Conservation (phyloP, 2,888 invertebrate species). For the Rhagonycha lutea region DNA sequence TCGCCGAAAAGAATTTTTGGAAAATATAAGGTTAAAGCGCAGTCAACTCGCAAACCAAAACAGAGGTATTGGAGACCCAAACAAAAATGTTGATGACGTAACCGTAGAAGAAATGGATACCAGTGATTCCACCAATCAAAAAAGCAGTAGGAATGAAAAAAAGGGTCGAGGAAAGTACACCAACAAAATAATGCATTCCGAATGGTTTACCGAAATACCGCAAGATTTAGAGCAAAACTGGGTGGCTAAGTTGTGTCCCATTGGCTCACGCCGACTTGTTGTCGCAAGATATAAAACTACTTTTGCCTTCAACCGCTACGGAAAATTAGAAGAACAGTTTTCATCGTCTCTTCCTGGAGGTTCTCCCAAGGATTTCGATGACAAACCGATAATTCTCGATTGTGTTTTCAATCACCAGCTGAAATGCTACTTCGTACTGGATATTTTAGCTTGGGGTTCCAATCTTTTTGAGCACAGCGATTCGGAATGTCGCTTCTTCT, state of each 20-base stretch:
- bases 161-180: constrained; percentile 23
- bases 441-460: neutral
- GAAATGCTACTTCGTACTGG: neutral
- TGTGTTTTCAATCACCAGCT: neutral
- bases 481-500: neutral
- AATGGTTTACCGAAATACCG: constrained; percentile 91
- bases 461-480: neutral
- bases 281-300: constrained; percentile 75
- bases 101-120: constrained; percentile 42
- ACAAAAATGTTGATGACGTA: constrained; percentile 37
- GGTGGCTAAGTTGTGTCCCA: constrained; percentile 79
- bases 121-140: constrained; percentile 31
- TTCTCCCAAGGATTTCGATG: constrained; percentile 39
- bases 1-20: constrained; percentile 59
- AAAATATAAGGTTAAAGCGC: constrained; percentile 60
- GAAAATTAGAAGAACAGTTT: constrained; percentile 61
- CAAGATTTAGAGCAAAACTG: constrained; percentile 72
- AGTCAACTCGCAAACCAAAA: constrained; percentile 56
- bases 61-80: constrained; percentile 59
- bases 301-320: constrained; percentile 69
- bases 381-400: neutral
- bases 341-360: constrained; percentile 79
- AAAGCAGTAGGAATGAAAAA: constrained; percentile 43
- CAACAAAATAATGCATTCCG: constrained; percentile 82
- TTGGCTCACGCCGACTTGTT: constrained; percentile 79